A percentile compares a stretch with the other conserved stretches of the same genome.
These are phyloP conservation scores for Nannoperca obscura DNA, from an alignment of 2,797 vertebrate species.

Conservation along the genomic window DNA sequence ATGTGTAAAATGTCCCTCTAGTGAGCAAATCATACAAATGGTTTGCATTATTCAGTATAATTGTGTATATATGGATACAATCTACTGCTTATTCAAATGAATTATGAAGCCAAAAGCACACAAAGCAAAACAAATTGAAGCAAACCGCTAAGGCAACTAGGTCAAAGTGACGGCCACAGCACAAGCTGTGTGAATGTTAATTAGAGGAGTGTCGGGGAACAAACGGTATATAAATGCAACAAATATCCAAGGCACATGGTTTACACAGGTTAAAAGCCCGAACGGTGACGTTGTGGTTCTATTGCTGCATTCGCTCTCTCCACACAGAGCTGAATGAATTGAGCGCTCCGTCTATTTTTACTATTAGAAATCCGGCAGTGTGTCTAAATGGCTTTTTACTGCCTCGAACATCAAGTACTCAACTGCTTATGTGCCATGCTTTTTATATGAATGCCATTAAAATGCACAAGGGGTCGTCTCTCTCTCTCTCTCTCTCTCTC, in stretches of 20 bases:
- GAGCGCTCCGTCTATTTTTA: constrained; percentile 58
- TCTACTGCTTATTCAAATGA: not conserved
- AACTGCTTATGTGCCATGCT: constrained; percentile 73
- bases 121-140: not conserved
- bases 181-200: constrained; percentile 46
- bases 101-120: not conserved
- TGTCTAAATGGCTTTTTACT: constrained; percentile 71
- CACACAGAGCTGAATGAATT: constrained; percentile 38
- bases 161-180: constrained; percentile 27
- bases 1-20: not conserved
- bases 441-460: constrained; percentile 81
- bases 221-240: constrained; percentile 10
- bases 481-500: constrained; percentile 20
- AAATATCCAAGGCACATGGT: constrained; percentile 32
- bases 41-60: not conserved
- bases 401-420: constrained; percentile 70
- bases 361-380: constrained; percentile 48
- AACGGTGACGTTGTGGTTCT: constrained; percentile 32
- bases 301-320: constrained; percentile 21
- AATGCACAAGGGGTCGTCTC: constrained; percentile 64
- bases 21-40: not conserved
- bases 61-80: not conserved
- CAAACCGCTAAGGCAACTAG: constrained; percentile 11
- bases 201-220: constrained; percentile 19
- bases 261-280: constrained; percentile 25